Conservation (phyloP, 2,797 vertebrate species). For the Rachycentron canadum region DNA sequence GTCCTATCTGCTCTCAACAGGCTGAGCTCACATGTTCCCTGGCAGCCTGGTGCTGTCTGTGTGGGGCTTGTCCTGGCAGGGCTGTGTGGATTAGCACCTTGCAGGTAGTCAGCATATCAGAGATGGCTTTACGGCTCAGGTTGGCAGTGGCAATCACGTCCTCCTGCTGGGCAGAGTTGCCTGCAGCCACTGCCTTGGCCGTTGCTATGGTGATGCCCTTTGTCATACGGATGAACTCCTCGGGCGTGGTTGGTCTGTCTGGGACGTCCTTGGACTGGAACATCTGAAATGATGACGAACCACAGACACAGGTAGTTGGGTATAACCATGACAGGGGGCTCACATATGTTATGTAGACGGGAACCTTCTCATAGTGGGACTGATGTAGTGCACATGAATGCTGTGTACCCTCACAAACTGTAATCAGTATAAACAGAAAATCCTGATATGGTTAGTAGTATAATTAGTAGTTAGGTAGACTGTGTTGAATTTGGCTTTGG, state of each 20-base stretch:
- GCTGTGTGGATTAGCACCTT: conserved; percentile 88
- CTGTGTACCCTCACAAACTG: background rate
- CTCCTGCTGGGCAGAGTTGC: conserved; percentile 97
- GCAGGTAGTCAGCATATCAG: conserved; percentile 96
- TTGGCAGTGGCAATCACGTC: conserved; percentile 98
- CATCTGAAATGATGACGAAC: conserved; percentile 82
- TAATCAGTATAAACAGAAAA: conserved; percentile 42
- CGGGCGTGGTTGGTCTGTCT: conserved; percentile 93
- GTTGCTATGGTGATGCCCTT: conserved; percentile 99
- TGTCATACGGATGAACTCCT: conserved; percentile 98
- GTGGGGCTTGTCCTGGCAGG: conserved; percentile 59
- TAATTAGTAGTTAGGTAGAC: conserved; percentile 33
- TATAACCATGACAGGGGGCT: background rate
- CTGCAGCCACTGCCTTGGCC: conserved; percentile 97
- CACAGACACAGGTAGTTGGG: conserved; percentile 37
- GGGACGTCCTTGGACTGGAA: conserved; percentile 95
- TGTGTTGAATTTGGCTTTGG: conserved; percentile 40
- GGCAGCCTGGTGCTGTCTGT: conserved; percentile 57
- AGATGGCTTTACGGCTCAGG: conserved; percentile 97
- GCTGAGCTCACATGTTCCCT: conserved; percentile 55
- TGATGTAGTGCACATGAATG: background rate
- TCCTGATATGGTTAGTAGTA: conserved; percentile 11
- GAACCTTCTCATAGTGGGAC: conserved; percentile 1
- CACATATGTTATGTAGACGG: conserved; percentile 6
- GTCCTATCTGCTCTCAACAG: conserved; percentile 65